Conservation (phyloP, 1,140 invertebrate genomes). For the Bathynomus jamesi region DNA sequence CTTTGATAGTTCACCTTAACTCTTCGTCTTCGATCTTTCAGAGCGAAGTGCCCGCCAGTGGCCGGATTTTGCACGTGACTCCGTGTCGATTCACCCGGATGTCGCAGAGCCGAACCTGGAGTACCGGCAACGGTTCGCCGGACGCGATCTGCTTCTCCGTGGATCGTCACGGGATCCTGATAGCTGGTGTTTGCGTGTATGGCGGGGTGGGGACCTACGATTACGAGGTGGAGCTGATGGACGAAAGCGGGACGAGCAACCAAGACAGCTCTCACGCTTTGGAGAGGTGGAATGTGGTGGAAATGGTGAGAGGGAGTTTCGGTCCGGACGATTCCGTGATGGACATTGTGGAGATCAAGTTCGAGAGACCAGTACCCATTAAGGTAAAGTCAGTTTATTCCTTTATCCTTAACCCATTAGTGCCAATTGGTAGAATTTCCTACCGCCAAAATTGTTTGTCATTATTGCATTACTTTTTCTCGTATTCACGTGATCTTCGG, state of each 20-base stretch:
- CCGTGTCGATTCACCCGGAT: conserved; percentile 82
- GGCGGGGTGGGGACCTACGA: conserved; percentile 76
- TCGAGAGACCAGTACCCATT: conserved; percentile 75
- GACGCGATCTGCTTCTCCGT: conserved; percentile 94
- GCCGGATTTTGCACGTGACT: conserved; percentile 67
- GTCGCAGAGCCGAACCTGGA: conserved; percentile 85
- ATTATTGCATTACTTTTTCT: too few relatives aligned
- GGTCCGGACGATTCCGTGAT: conserved; percentile 68
- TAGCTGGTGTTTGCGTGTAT: conserved; percentile 83
- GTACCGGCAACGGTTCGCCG: conserved; percentile 90
- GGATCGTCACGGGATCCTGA: conserved; percentile 75
- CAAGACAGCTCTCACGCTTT: conserved; percentile 29
- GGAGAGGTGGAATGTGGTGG: conserved; percentile 61
- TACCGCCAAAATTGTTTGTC: too few relatives aligned
- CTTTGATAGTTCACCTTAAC: too few relatives aligned
- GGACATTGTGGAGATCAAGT: conserved; percentile 76
- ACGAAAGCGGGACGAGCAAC: conserved; percentile 55
- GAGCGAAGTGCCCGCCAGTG: conserved; percentile 46
- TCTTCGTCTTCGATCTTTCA: conserved; percentile 10
- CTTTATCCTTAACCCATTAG: too few relatives aligned
- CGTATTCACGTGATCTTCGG: too few relatives aligned
- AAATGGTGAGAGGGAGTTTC: conserved; percentile 62
- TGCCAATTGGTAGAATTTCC: too few relatives aligned
- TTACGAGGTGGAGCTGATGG: conserved; percentile 84
- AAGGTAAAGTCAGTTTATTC: too few relatives aligned